These are phyloP conservation scores for Malurus melanocephalus DNA, from an alignment of 2,113 vertebrate genomes.

Conservation along the genomic window DNA sequence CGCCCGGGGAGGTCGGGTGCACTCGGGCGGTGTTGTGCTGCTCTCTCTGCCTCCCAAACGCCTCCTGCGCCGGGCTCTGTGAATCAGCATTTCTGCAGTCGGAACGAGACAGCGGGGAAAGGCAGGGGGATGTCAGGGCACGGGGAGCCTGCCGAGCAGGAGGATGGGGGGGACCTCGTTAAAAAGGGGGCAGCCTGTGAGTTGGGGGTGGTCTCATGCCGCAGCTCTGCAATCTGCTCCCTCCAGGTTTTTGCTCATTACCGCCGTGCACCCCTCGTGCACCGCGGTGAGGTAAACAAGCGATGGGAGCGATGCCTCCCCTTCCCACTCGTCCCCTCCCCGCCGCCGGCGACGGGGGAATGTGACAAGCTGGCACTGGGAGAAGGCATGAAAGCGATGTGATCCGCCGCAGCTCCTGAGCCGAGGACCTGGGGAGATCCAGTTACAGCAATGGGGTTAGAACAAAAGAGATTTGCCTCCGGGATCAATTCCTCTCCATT, in stretches of 20 bases:
- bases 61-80: conserved; percentile 19
- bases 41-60: conserved; percentile 7
- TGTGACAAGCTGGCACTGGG: conserved; percentile 39
- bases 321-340: not conserved
- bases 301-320: not conserved
- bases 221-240: not conserved
- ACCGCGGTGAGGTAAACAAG: conserved; percentile 4
- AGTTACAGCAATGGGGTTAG: conserved; percentile 34
- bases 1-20: not conserved
- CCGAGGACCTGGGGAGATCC: conserved; percentile 27
- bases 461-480: conserved; percentile 58
- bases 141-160: not conserved
- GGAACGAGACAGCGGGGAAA: not conserved
- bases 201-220: not conserved
- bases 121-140: not conserved
- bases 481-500: conserved; percentile 46
- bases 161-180: not conserved
- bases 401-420: conserved; percentile 5
- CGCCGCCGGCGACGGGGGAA: not conserved
- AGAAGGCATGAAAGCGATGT: conserved; percentile 1
- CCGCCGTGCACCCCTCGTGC: not conserved
- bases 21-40: not conserved
- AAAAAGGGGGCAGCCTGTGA: conserved; percentile 12
- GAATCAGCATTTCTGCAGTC: conserved; percentile 56
- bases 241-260: not conserved